These are phyloP conservation scores for Meganola albula DNA, from an alignment of 2,888 invertebrate genomes.

Conservation along the genomic window DNA sequence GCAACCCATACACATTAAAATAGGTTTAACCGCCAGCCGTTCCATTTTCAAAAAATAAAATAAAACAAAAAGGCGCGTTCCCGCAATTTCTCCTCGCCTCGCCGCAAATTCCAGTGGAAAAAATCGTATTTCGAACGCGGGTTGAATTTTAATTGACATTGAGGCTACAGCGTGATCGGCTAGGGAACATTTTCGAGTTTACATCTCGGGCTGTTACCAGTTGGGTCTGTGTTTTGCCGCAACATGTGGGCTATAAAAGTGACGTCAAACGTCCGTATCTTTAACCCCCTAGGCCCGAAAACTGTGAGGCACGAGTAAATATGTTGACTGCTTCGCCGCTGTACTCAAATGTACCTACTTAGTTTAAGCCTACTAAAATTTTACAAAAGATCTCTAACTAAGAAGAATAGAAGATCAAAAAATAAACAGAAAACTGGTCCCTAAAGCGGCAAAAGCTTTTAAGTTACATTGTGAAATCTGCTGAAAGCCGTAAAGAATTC, in stretches of 20 bases:
- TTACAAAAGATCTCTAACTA: too few relatives aligned
- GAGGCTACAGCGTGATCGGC: slow-evolving; percentile 51
- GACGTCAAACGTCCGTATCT: slow-evolving; percentile 48
- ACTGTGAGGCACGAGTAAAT: too few relatives aligned
- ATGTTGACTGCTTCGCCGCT: too few relatives aligned
- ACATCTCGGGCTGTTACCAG: slow-evolving; percentile 38
- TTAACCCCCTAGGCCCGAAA: too few relatives aligned
- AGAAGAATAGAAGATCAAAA: too few relatives aligned
- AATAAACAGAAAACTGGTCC: too few relatives aligned
- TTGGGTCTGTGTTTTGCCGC: slow-evolving; percentile 45
- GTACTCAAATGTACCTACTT: too few relatives aligned
- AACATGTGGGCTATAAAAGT: slow-evolving; percentile 55
- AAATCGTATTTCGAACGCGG: slow-evolving; percentile 78
- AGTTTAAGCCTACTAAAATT: too few relatives aligned
- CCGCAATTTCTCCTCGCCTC: slow-evolving; percentile 69
- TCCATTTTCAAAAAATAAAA: slow-evolving; percentile 71
- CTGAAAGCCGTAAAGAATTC: too few relatives aligned
- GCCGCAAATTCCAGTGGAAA: slow-evolving; percentile 76
- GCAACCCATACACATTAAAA: slow-evolving; percentile 75
- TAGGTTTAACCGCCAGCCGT: slow-evolving; percentile 75
- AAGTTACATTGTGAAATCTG: too few relatives aligned
- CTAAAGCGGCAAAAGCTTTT: too few relatives aligned
- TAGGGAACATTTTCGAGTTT: slow-evolving; percentile 62
- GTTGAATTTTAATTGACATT: slow-evolving; percentile 79
- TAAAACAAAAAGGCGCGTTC: slow-evolving; percentile 74